These are phyloP conservation scores for Carcina quercana DNA, from an alignment of 2,888 invertebrate species.

Conservation along the genomic window DNA sequence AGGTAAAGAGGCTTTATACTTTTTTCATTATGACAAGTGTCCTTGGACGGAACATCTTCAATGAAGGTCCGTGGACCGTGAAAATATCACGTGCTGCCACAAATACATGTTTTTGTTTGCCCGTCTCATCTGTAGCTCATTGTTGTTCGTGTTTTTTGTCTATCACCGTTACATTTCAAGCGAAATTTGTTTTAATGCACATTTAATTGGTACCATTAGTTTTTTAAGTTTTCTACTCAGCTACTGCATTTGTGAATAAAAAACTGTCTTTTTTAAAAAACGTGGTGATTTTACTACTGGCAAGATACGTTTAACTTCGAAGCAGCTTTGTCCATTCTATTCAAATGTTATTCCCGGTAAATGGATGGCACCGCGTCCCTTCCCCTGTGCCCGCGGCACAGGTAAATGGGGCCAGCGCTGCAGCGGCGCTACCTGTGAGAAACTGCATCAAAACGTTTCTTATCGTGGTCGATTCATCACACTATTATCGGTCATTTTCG, in stretches of 20 bases:
- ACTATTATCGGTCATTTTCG: conserved; percentile 21
- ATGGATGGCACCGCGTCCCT: conserved; percentile 45
- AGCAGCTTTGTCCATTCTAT: conserved; percentile 46
- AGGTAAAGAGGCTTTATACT: conserved; percentile 24
- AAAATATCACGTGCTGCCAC: conserved; percentile 38
- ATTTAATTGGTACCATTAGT: too few species aligned
- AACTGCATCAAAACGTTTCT: conserved; percentile 29
- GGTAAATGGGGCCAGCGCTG: conserved; percentile 50
- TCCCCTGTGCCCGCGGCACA: conserved; percentile 42
- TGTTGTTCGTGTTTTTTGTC: too few species aligned
- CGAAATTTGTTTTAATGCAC: too few species aligned
- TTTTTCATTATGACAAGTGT: conserved; percentile 35
- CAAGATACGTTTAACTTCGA: conserved; percentile 19
- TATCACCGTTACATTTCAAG: too few species aligned
- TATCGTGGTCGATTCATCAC: conserved; percentile 33
- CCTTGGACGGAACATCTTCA: conserved; percentile 49
- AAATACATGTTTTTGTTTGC: conserved; percentile 13
- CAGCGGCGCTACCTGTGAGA: conserved; percentile 53
- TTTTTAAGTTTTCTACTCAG: conserved; percentile 4
- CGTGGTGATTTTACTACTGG: conserved; percentile 13
- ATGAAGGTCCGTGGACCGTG: conserved; percentile 44
- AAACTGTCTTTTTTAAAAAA: too few species aligned
- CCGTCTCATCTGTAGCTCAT: conserved; percentile 1
- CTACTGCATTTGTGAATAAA: too few species aligned
- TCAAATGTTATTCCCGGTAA: conserved; percentile 52